Base-by-base conservation (phyloP, 2,888 invertebrate species). In the Drosophila paramelanica region DNA sequence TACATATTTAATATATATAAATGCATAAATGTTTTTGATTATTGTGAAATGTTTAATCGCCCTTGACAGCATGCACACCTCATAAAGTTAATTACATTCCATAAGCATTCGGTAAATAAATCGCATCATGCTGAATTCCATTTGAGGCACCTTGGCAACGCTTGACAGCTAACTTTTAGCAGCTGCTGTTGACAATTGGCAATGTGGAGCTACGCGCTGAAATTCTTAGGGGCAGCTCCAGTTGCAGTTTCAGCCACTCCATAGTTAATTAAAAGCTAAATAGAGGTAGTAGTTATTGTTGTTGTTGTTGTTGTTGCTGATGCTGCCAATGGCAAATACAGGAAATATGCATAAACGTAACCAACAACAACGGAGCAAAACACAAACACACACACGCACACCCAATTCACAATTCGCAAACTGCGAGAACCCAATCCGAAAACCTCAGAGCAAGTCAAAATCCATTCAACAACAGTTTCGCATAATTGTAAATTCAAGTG, bases 401-500 rank as follows among this genome's bases (percentile, higher is more conserved):
- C 38, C 25, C 70, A 62, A 56, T 59, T 55, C 49, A n/a, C n/a
- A 46, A 58, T 31, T 41, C 31, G 27, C 47, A 11, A 49, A 31
- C 31, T 42, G 33, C 27, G 36, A 36, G 25, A 46, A 41, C 36
- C 66, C 65, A 50, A 38, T 47, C 41, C 59, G 43, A 42, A 73
- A 66, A 59, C 65, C 78, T 52, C 51, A 43, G 49, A 45, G 38
- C 81, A 81, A 84, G 79, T 81, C 82, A 81, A 74, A 85, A 79
- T 70, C 85, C 88, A 85, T 88, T 88, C 84, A 85, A 89, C 88
- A 89, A 89, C 85, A 86, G 89, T 89, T 83, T 86, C 89, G 89
- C 88, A 87, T 87, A 90, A 90, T 91, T 90, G 91, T 89, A 90
- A 90, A 90, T 91, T 90, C 91, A 90, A 90, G 90, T 91, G 91